Percentiles rank a stretch among this genome's conserved stretches.
These are phyloP conservation scores for Sterna hirundo DNA, from an alignment of 2,113 vertebrate species.

Conservation along the genomic window DNA sequence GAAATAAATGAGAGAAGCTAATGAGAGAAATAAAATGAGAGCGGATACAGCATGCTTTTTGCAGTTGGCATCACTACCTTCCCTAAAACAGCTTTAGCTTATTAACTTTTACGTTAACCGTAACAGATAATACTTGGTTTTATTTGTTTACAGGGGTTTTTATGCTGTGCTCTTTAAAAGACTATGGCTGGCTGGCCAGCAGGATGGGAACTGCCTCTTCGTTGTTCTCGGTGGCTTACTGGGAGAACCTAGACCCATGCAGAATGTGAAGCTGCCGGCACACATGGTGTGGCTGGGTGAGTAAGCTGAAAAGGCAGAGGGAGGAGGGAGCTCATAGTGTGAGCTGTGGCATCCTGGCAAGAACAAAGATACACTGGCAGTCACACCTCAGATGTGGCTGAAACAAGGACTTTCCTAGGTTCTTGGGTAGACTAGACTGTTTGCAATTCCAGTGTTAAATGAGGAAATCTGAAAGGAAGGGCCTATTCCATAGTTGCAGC, in stretches of 20 bases:
- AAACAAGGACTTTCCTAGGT: too few relatives aligned
- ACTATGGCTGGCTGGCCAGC: background rate
- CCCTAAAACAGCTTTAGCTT: background rate
- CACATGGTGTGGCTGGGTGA: background rate
- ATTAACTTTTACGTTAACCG: background rate
- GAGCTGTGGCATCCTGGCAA: background rate
- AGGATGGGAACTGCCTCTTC: background rate
- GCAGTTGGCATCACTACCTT: background rate
- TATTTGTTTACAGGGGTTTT: background rate
- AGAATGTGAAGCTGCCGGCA: background rate
- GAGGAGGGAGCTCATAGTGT: background rate
- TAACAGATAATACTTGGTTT: background rate
- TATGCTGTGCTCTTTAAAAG: background rate
- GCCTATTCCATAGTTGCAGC: rapidly evolving
- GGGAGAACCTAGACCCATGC: too few relatives aligned
- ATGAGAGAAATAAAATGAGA: background rate
- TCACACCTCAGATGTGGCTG: background rate
- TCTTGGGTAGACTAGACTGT: background rate
- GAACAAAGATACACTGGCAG: background rate
- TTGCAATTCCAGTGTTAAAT: background rate
- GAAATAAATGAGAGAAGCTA: background rate
- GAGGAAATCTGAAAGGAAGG: background rate
- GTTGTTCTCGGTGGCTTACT: rapidly evolving
- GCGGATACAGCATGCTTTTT: background rate
- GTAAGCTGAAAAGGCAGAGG: background rate